Percentiles rank a stretch among this genome's conserved stretches.
Evolutionary conservation across 1,140 invertebrate genomes (phyloP).

Genomic region (Cotesia vestalis): DNA sequence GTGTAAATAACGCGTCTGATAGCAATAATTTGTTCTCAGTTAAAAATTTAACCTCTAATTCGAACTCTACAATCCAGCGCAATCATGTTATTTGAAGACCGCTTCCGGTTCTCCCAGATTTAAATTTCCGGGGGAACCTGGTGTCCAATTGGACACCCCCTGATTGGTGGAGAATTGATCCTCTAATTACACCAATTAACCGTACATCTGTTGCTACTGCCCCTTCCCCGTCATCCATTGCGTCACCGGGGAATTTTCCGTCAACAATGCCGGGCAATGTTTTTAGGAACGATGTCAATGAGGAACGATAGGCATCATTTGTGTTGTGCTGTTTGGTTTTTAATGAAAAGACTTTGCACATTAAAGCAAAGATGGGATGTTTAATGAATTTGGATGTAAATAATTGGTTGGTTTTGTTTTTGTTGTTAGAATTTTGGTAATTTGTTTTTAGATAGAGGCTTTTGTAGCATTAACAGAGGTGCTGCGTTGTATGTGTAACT

Average conservation of each 20-base stretch:
- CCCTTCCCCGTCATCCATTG: constrained; percentile 47
- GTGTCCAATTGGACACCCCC: constrained; percentile 51
- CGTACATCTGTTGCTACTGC: constrained; percentile 49
- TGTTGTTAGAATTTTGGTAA: background rate
- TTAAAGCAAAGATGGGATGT: no score
- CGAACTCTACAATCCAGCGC: constrained; percentile 48
- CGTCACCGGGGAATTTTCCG: constrained; percentile 17
- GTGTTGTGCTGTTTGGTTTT: background rate
- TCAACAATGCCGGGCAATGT: background rate
- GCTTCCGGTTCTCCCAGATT: constrained; percentile 78
- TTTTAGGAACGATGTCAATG: constrained; percentile 21
- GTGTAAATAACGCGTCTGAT: background rate
- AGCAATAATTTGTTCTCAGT: constrained; percentile 58
- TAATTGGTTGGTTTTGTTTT: no score
- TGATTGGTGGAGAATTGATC: constrained; percentile 63
- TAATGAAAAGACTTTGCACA: no score
- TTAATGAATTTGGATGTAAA: no score
- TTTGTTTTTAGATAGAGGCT: background rate
- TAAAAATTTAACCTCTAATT: constrained; percentile 58
- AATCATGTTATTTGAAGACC: constrained; percentile 83
- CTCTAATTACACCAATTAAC: constrained; percentile 56
- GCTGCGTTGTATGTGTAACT: background rate
- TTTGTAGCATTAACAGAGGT: background rate
- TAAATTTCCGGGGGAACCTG: constrained; percentile 66
- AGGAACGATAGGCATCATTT: constrained; percentile 25